Base-by-base conservation (phyloP, 2,797 vertebrate genomes). In the Heliangelus exortis region DNA sequence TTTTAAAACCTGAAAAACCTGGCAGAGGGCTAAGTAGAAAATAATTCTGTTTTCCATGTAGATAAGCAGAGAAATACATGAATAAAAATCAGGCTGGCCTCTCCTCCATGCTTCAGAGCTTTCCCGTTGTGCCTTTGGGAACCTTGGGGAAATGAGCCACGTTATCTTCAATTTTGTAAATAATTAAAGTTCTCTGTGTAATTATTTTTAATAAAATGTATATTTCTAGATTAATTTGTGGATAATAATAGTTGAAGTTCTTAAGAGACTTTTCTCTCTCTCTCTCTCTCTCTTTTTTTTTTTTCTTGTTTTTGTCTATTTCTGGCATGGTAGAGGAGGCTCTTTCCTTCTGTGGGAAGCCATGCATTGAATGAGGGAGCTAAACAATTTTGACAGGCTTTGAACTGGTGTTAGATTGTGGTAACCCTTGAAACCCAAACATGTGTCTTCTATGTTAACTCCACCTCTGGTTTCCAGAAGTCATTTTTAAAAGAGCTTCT, bases 21-120 rank as follows among this genome's bases (percentile, higher is more conserved):
- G 73, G 58, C 51, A 76, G 73, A 81, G 86, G 54, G 39, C 79
- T 95, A 78, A 90, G 61, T 39, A 55, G 89, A 90, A 90, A 79
- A 77, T 51, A 87, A 79, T 87, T 84, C 73, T 89, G 43, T 57
- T 90, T 93, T 76, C 66, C 50, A 12, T 79, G 63, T 90, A 94
- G 86, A 90, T 88, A 95, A 93, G 58, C 62, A 62, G 39, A 68
- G 74, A 86, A 87, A 65, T 72, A 53, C 34, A 58, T 41, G 66
- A 94, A 95, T 95, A 89, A 88, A 94, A 89, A 86, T 75, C 55
- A 84, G 45, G 3, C 26, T 93, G 82, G 62, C 82, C 89, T 90
- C 39, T 78, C n/a, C 31, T 92, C 72, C 50, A n/a, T 0, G 25
- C 84, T 81, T 89, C 76, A 45, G 36, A 77, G 26, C 11, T 39